Percentiles rank a stretch among this genome's conserved stretches.
Conservation (phyloP, 2,888 invertebrate species). For the Lasioglossum zephyrum region DNA sequence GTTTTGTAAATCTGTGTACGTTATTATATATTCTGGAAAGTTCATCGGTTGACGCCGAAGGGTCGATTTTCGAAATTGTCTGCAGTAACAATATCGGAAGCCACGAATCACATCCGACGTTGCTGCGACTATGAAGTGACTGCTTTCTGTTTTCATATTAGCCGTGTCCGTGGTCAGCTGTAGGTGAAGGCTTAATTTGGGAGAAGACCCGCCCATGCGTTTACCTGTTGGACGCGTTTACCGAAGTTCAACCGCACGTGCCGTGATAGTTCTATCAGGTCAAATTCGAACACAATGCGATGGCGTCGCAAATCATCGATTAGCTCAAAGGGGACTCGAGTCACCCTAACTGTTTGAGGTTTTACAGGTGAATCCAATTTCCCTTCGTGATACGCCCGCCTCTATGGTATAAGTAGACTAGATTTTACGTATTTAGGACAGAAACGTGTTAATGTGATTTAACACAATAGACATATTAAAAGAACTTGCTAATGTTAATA, state of each 20-base stretch:
- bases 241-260: constrained; percentile 27
- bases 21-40: too few relatives aligned
- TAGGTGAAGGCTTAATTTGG: not conserved
- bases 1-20: too few relatives aligned
- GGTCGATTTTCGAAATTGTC: not conserved
- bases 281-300: constrained; percentile 42
- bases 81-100: not conserved
- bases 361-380: constrained; percentile 40
- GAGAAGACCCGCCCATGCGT: not conserved
- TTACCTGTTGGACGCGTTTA: constrained; percentile 62
- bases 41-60: too few relatives aligned
- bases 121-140: not conserved
- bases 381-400: not conserved
- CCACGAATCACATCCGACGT: not conserved
- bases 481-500: too few relatives aligned
- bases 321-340: constrained; percentile 18
- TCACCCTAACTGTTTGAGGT: constrained; percentile 27
- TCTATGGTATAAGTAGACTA: too few relatives aligned
- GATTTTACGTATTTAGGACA: not conserved
- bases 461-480: too few relatives aligned
- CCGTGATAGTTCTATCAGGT: constrained; percentile 16
- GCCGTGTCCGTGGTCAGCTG: not conserved
- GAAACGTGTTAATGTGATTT: not conserved
- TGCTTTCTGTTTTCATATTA: not conserved
- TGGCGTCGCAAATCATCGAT: constrained; percentile 26